A percentile compares a stretch with the other conserved stretches of the same genome.
Evolutionary conservation across 2,888 invertebrate species (phyloP).

Genomic region (Netelia inedita): DNA sequence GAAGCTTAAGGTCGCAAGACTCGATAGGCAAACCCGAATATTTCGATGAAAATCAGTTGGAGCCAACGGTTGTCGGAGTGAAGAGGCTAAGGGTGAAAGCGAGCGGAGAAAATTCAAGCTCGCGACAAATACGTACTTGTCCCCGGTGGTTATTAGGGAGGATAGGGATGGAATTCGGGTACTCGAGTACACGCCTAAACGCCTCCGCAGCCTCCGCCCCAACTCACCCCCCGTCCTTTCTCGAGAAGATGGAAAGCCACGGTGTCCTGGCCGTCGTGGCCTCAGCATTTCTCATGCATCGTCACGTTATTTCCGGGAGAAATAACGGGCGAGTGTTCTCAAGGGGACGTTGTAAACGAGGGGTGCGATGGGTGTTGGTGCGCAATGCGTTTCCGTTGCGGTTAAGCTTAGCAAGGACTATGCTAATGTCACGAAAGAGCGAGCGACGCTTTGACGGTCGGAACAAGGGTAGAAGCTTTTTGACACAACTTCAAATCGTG

Average conservation of each 20-base stretch:
- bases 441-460: constrained; percentile 27
- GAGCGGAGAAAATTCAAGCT: neutral
- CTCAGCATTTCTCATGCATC: constrained; percentile 74
- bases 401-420: constrained; percentile 73
- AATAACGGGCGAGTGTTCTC: constrained; percentile 61
- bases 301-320: constrained; percentile 75
- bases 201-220: constrained; percentile 5
- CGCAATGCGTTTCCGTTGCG: constrained; percentile 53
- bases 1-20: neutral
- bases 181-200: constrained; percentile 36
- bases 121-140: neutral
- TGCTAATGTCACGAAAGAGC: constrained; percentile 68
- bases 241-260: constrained; percentile 12
- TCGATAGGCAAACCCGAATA: no score
- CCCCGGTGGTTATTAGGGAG: constrained; percentile 10
- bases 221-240: neutral
- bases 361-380: constrained; percentile 46
- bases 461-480: constrained; percentile 14
- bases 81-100: no score
- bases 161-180: constrained; percentile 42
- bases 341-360: constrained; percentile 46
- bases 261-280: constrained; percentile 30
- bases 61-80: no score
- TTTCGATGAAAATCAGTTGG: no score
- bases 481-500: constrained; percentile 25